A percentile compares a stretch with the other conserved stretches of the same genome.
Evolutionary conservation across 2,888 invertebrate genomes (phyloP).

Genomic region (Aphodius granarius): DNA sequence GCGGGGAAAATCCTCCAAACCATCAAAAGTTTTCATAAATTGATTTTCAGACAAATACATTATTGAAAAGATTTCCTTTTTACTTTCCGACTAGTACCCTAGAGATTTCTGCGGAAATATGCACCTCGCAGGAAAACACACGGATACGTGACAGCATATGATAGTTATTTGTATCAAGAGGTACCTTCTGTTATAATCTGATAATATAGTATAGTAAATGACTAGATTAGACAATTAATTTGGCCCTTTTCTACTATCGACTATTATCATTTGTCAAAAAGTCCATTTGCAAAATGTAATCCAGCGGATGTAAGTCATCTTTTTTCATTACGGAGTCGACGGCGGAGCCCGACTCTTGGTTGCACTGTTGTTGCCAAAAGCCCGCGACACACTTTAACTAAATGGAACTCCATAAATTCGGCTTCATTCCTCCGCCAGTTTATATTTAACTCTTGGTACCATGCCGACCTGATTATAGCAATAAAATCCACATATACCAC

Average conservation of each 20-base stretch:
- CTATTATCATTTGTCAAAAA: background rate
- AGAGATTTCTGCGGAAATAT: too few relatives aligned
- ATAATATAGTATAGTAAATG: too few relatives aligned
- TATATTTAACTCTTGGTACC: background rate
- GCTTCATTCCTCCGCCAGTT: background rate
- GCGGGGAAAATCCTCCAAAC: background rate
- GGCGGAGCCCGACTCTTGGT: background rate
- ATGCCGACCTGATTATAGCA: background rate
- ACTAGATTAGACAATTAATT: background rate
- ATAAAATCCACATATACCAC: background rate
- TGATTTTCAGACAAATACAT: background rate
- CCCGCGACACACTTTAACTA: constrained; percentile 10
- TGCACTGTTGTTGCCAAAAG: constrained; percentile 8
- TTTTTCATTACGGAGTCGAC: background rate
- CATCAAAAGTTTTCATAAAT: background rate
- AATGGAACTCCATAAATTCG: constrained; percentile 5
- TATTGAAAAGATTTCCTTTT: background rate
- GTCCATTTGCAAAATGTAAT: background rate
- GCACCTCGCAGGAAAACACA: too few relatives aligned
- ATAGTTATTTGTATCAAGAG: too few relatives aligned
- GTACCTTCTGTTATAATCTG: too few relatives aligned
- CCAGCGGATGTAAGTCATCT: background rate
- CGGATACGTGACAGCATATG: too few relatives aligned
- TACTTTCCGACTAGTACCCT: too few relatives aligned
- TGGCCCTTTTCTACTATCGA: background rate